These are phyloP conservation scores for Drosophila pseudotalamancana DNA, from an alignment of 2,888 invertebrate species.

Conservation along the genomic window DNA sequence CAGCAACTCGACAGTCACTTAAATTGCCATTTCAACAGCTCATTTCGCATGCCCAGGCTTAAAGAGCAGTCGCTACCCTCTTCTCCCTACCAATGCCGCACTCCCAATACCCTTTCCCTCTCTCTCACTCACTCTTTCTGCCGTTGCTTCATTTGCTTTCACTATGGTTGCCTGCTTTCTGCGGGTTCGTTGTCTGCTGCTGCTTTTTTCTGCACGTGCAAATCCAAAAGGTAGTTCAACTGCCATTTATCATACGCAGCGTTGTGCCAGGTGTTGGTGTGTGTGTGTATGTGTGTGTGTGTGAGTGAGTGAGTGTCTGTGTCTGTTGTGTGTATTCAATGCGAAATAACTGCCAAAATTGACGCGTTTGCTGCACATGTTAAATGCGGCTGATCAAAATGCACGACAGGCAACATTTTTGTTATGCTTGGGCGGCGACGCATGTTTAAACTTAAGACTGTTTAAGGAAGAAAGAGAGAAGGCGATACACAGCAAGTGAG, in stretches of 20 bases:
- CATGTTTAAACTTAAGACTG: slow-evolving; percentile 1
- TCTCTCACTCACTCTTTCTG: not conserved
- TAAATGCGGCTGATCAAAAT: slow-evolving; percentile 58
- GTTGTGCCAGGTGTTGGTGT: slow-evolving; percentile 48
- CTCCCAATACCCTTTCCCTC: not conserved
- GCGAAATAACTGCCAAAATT: slow-evolving; percentile 63
- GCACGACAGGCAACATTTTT: slow-evolving; percentile 47
- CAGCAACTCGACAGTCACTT: slow-evolving; percentile 71
- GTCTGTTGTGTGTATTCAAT: slow-evolving; percentile 34
- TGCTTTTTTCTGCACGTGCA: slow-evolving; percentile 44
- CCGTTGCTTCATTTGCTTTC: slow-evolving; percentile 17
- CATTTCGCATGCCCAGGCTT: slow-evolving; percentile 75
- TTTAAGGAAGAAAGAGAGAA: not conserved
- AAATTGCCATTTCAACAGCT: slow-evolving; percentile 81
- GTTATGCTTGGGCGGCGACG: slow-evolving; percentile 42
- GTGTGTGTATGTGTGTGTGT: slow-evolving; percentile 1
- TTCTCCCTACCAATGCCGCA: not conserved
- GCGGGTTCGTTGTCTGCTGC: slow-evolving; percentile 76
- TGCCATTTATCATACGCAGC: slow-evolving; percentile 77
- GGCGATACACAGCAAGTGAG: not conserved
- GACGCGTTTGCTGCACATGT: slow-evolving; percentile 65
- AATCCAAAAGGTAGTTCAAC: slow-evolving; percentile 71
- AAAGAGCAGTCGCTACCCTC: slow-evolving; percentile 33
- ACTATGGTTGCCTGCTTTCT: slow-evolving; percentile 20
- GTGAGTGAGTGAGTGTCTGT: slow-evolving; percentile 11